Evolutionary conservation across 2,113 vertebrate genomes (phyloP).

Genomic region (Pogonocichla stellata): DNA sequence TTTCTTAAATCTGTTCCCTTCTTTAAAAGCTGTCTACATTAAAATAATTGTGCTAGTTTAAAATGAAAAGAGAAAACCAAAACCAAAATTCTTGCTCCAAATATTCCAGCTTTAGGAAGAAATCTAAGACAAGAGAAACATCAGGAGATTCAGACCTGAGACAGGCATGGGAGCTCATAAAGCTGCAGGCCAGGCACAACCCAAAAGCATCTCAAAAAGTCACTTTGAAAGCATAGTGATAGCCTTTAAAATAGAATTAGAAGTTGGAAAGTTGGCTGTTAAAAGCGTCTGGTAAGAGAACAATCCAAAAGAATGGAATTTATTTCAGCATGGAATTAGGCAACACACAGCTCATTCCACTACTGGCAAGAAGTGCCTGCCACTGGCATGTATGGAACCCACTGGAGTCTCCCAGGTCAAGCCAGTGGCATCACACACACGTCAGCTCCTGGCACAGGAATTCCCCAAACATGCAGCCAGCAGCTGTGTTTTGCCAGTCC

Average conservation of each 20-base stretch:
- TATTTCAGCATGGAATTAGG: not conserved
- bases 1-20: not conserved
- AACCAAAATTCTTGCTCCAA: not conserved
- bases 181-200: not conserved
- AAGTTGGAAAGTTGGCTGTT: not conserved
- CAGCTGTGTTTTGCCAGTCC: not conserved
- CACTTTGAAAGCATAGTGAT: not conserved
- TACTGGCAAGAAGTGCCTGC: not conserved
- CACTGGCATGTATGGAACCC: not conserved
- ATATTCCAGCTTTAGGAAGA: not conserved
- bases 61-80: not conserved
- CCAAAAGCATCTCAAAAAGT: not conserved
- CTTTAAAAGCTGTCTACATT: not conserved
- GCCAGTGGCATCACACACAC: not conserved
- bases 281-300: not conserved
- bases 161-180: not conserved
- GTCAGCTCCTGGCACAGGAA: not conserved
- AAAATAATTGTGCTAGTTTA: not conserved
- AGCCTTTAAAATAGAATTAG: not conserved
- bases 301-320: not conserved
- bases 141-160: not conserved
- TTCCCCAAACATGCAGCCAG: not conserved
- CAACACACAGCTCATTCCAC: not conserved
- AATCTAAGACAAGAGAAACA: not conserved
- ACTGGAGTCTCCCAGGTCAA: not conserved